These are phyloP conservation scores for Calypte anna DNA, from an alignment of 2,113 vertebrate genomes.

Conservation along the genomic window DNA sequence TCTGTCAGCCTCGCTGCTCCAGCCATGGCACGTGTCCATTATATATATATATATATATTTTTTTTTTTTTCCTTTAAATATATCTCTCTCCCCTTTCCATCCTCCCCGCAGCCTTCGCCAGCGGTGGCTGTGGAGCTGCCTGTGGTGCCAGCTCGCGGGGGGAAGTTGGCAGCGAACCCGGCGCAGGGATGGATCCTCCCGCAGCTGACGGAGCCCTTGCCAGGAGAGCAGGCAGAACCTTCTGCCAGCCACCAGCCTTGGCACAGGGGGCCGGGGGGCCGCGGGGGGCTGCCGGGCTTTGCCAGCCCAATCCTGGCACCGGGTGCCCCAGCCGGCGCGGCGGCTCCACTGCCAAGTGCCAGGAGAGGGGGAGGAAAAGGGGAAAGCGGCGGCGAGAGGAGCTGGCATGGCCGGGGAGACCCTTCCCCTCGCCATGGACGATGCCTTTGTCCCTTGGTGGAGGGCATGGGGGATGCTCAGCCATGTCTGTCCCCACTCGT, in stretches of 20 bases:
- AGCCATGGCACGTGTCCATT: constrained; percentile 78
- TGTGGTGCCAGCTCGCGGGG: constrained; percentile 68
- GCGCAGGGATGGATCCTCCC: constrained; percentile 68
- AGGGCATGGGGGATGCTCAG: neutral
- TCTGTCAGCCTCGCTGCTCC: constrained; percentile 54
- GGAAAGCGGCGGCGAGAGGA: neutral
- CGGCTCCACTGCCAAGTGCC: constrained; percentile 36
- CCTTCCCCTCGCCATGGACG: neutral
- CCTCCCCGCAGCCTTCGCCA: constrained; percentile 50
- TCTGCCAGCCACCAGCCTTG: constrained; percentile 70
- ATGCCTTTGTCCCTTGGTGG: fast-evolving
- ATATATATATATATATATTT: neutral
- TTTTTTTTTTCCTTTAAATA: neutral
- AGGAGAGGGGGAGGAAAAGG: neutral
- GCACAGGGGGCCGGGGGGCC: constrained; percentile 39
- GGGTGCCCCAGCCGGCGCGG: neutral
- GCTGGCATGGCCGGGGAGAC: neutral
- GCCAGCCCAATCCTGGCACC: constrained; percentile 32
- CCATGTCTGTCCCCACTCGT: fast-evolving
- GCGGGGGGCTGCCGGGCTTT: constrained; percentile 17
- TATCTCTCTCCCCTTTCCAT: constrained; percentile 21
- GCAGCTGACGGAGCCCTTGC: constrained; percentile 69
- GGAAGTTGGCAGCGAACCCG: constrained; percentile 72
- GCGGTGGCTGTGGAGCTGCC: constrained; percentile 70
- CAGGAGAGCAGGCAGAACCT: constrained; percentile 63